Base-by-base conservation (phyloP, 1,140 invertebrate species). In the Neodiprion lecontei region DNA sequence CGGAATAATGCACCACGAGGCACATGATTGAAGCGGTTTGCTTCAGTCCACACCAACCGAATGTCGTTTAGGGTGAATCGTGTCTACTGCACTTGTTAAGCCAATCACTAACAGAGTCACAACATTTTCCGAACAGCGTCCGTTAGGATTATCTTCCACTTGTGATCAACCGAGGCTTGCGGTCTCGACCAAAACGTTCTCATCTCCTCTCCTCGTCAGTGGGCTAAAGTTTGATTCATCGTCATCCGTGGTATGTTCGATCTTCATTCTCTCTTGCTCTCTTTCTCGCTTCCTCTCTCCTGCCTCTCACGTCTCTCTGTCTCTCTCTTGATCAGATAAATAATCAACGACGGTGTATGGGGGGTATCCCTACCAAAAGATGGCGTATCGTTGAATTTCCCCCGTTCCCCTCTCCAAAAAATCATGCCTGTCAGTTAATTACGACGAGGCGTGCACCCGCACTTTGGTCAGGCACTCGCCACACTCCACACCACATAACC, bases 351-450 rank as follows among this genome's bases (percentile, higher is more conserved):
- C n/a, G 53, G 53, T 61, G 28, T 40, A 17, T 12, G 28, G 28
- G 28, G 28, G 53, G 53, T 14, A 14, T 12, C n/a, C 11, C 53
- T 12, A 12, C n/a, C 53, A 14, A 17, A 61, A 61, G 53, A 61
- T 61, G 53, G 53, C 53, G 53, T 61, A 61, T 40, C 28, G 28
- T 40, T 40, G 1, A 40, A 40, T 5, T 40, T 40, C 28, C 28
- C 28, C 28, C 28, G 1, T 5, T 40, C 28, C 28, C 28, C 28
- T 40, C 28, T 40, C 28, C 28, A 40, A 40, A 40, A 40, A 61
- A 61, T 61, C 53, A 17, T 17, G 11, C n/a, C 53, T 61, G 53
- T 61, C 53, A 61, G 53, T 61, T 61, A 61, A 61, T 61, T 61
- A 61, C 53, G 53, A 61, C 53, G 53, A 14, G 28, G 28, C 28